Percentiles rank a stretch among this genome's conserved stretches.
phyloP scores from a whole-genome alignment of 2,888 invertebrate genomes.

The Limnephilus lunatus region DNA sequence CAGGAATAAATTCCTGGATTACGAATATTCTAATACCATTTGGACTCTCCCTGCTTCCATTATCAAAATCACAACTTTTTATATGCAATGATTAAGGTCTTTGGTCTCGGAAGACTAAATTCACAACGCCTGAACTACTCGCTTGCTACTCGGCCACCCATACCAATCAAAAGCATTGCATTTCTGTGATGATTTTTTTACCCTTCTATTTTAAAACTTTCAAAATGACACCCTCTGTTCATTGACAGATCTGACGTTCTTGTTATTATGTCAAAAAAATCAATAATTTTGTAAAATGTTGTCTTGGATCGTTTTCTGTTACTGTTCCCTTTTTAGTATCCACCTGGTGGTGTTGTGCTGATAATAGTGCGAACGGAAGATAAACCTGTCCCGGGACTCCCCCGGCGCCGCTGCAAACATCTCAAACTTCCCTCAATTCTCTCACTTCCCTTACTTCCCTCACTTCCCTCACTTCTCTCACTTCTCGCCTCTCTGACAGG shows the following conservation, averaged over 20 bases:
- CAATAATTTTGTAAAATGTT: not conserved
- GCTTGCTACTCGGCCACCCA: too few species aligned
- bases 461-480: not conserved
- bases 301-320: not conserved
- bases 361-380: not conserved
- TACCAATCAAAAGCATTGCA: too few species aligned
- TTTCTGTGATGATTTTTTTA: too few species aligned
- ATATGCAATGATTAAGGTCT: too few species aligned
- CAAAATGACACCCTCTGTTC: too few species aligned
- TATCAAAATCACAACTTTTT: too few species aligned
- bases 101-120: too few species aligned
- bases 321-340: not conserved
- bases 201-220: not conserved
- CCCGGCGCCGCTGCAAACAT: not conserved
- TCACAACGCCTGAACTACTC: too few species aligned
- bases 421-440: not conserved
- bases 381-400: conserved; percentile 3
- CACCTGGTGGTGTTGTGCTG: not conserved
- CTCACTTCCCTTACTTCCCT: not conserved
- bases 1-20: too few species aligned
- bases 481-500: conserved; percentile 6
- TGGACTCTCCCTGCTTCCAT: too few species aligned
- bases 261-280: not conserved
- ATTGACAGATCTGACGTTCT: not conserved
- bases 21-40: too few species aligned